Percentiles rank a stretch among this genome's conserved stretches.
Evolutionary conservation across 2,113 vertebrate genomes (phyloP).

Genomic region (Megaceryle torquata): DNA sequence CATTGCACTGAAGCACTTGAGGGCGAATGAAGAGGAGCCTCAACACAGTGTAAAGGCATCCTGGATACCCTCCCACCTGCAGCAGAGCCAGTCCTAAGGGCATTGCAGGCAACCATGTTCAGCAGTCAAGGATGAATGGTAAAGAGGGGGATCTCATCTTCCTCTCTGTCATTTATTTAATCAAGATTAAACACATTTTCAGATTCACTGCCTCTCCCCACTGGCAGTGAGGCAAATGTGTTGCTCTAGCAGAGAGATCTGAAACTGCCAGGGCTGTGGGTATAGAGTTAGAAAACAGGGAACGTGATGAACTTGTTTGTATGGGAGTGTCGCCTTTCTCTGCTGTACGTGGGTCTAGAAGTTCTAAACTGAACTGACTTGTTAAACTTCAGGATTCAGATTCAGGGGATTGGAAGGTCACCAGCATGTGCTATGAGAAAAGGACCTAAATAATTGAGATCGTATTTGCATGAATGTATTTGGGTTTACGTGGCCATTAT

Average conservation of each 20-base stretch:
- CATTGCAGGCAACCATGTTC: neutral
- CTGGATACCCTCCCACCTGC: neutral
- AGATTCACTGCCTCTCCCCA: neutral
- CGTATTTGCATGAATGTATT: neutral
- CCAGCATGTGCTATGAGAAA: neutral
- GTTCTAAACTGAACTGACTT: neutral
- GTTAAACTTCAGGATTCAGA: neutral
- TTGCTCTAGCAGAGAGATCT: neutral
- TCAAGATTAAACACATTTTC: constrained; percentile 52
- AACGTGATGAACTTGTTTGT: neutral
- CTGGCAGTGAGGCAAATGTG: neutral
- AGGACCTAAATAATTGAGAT: neutral
- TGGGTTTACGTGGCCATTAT: neutral
- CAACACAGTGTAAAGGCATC: neutral
- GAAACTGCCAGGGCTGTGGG: neutral
- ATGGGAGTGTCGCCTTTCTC: neutral
- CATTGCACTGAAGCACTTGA: neutral
- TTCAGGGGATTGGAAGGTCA: neutral
- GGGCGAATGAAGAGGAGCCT: neutral
- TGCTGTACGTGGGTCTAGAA: neutral
- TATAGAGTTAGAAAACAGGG: neutral
- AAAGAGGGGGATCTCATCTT: constrained; percentile 11
- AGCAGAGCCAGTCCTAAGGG: neutral
- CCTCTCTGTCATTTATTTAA: constrained; percentile 40
- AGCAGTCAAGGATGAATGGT: neutral